Percentiles rank a stretch among this genome's conserved stretches.
phyloP scores from a whole-genome alignment of 2,797 vertebrate species.

The Oceanodroma leucorhoa region DNA sequence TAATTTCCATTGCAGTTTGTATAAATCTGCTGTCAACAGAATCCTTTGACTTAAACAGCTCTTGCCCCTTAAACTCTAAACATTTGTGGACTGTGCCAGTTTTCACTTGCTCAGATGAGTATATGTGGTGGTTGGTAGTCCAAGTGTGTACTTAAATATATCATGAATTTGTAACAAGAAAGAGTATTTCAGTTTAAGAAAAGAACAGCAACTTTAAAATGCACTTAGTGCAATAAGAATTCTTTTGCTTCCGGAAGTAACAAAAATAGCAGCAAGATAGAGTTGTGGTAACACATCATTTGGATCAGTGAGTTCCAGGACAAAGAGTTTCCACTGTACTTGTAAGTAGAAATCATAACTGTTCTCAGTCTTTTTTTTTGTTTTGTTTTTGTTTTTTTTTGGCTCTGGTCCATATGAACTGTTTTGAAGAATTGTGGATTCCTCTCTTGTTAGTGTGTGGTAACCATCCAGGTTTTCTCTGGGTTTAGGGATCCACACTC shows the following conservation, averaged over 20 bases:
- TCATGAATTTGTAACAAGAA: neutral
- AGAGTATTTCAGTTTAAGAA: neutral
- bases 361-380: neutral
- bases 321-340: neutral
- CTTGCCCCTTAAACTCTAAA: neutral
- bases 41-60: neutral
- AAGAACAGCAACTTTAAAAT: neutral
- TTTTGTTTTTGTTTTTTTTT: neutral
- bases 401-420: neutral
- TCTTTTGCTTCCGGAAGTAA: neutral
- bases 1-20: neutral
- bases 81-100: neutral
- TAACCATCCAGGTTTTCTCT: neutral
- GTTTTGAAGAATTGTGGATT: neutral
- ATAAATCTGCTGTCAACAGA: neutral
- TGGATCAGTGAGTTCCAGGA: neutral
- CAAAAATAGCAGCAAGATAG: neutral
- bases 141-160: neutral
- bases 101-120: neutral
- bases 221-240: neutral
- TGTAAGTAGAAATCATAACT: neutral
- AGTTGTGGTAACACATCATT: neutral
- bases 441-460: neutral
- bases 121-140: neutral
- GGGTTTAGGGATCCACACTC: neutral